phyloP scores from a whole-genome alignment of 2,113 vertebrate species.

The Aptenodytes forsteri region DNA sequence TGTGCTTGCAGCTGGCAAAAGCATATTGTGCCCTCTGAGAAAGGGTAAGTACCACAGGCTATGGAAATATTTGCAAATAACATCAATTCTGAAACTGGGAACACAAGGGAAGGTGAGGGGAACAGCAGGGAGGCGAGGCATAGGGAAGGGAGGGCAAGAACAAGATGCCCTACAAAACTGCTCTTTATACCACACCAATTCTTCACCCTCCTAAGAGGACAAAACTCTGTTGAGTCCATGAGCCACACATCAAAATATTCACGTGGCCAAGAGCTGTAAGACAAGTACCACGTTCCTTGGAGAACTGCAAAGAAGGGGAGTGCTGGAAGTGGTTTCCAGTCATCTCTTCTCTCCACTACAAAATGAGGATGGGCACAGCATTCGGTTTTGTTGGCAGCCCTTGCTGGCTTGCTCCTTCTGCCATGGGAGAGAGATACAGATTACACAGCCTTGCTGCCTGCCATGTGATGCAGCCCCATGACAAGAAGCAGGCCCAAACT shows the following conservation, averaged over 20 bases:
- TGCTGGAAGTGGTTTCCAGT: rapidly evolving
- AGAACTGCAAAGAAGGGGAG: neutral
- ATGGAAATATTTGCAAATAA: neutral
- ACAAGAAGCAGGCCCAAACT: neutral
- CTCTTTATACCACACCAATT: neutral
- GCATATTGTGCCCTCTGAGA: neutral
- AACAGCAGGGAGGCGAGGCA: neutral
- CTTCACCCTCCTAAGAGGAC: neutral
- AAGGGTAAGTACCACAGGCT: neutral
- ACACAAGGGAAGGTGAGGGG: neutral
- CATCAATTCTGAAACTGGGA: neutral
- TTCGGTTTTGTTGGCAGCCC: neutral
- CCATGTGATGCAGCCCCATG: neutral
- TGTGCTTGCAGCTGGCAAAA: neutral
- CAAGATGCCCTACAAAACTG: neutral
- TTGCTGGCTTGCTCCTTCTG: neutral
- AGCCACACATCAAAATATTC: neutral
- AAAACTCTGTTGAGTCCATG: neutral
- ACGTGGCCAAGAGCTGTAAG: neutral
- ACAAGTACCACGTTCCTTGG: neutral
- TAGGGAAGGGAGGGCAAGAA: neutral
- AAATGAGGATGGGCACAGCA: neutral
- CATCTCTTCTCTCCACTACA: neutral
- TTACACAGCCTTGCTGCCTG: neutral
- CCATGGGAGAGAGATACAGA: neutral